These are phyloP conservation scores for Lamproptera curius DNA, from an alignment of 2,888 invertebrate species.

Conservation along the genomic window DNA sequence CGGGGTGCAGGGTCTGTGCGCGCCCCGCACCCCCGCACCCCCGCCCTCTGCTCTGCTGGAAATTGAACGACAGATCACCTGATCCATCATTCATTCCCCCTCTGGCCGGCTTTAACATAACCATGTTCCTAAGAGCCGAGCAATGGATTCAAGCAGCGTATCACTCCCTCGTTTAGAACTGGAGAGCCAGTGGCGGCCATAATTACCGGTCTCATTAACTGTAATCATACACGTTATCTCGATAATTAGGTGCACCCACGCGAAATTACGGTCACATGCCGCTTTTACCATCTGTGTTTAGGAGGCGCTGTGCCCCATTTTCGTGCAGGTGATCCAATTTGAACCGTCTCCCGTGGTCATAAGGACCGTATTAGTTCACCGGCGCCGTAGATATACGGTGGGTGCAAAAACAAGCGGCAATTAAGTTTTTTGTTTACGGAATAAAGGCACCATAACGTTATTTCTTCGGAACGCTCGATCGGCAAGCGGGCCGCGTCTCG, in stretches of 20 bases:
- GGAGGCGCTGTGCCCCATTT: constrained; percentile 13
- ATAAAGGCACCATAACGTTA: constrained; percentile 11
- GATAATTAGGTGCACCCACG: constrained; percentile 30
- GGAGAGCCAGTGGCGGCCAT: constrained; percentile 5
- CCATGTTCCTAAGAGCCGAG: no score
- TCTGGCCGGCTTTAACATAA: no score
- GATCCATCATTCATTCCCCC: no score
- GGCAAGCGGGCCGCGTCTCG: neutral
- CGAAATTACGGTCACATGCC: constrained; percentile 26
- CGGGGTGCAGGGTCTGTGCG: no score
- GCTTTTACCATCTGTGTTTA: constrained; percentile 15
- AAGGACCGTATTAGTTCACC: neutral
- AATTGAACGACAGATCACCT: no score
- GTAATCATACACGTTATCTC: constrained; percentile 36
- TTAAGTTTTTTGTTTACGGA: constrained; percentile 11
- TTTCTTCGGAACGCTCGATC: constrained; percentile 5
- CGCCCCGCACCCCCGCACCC: no score
- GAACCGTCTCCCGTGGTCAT: neutral
- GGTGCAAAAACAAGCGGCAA: constrained; percentile 12
- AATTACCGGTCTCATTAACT: constrained; percentile 32
- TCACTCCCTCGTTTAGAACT: no score
- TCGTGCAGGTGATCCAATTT: neutral
- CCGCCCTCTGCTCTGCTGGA: no score
- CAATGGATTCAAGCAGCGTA: no score
- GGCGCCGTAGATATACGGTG: neutral